A percentile compares a stretch with the other conserved stretches of the same genome.
These are phyloP conservation scores for Harpagus bidentatus DNA, from an alignment of 2,113 vertebrate species.

Conservation along the genomic window DNA sequence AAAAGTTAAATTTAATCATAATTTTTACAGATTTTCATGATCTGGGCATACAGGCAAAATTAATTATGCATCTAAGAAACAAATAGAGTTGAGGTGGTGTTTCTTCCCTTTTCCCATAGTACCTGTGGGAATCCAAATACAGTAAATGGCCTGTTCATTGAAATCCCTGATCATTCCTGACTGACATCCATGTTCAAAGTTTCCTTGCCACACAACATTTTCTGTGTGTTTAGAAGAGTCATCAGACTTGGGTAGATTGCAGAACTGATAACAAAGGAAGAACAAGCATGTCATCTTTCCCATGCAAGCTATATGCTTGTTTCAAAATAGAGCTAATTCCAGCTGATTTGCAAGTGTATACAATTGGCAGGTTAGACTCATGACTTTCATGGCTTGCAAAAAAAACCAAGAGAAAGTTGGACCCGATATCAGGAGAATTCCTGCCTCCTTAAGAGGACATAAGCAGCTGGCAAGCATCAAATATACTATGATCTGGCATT, in stretches of 20 bases:
- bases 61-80: not conserved
- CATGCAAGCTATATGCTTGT: not conserved
- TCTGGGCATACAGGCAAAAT: not conserved
- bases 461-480: conserved; percentile 7
- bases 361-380: not conserved
- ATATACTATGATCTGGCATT: not conserved
- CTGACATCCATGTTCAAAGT: not conserved
- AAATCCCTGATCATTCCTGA: not conserved
- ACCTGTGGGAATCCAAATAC: not conserved
- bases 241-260: not conserved
- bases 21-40: not conserved
- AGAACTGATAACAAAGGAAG: not conserved
- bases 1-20: not conserved
- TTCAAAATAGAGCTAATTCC: not conserved
- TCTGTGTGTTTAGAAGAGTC: not conserved
- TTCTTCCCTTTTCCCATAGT: not conserved
- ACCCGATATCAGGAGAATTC: not conserved
- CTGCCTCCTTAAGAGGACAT: not conserved
- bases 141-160: not conserved
- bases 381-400: not conserved
- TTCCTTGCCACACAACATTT: not conserved
- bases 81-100: not conserved
- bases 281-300: not conserved
- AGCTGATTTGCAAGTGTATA: not conserved
- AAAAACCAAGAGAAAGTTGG: not conserved